These are phyloP conservation scores for Odontamblyopus rebecca DNA, from an alignment of 2,797 vertebrate species.

Conservation along the genomic window DNA sequence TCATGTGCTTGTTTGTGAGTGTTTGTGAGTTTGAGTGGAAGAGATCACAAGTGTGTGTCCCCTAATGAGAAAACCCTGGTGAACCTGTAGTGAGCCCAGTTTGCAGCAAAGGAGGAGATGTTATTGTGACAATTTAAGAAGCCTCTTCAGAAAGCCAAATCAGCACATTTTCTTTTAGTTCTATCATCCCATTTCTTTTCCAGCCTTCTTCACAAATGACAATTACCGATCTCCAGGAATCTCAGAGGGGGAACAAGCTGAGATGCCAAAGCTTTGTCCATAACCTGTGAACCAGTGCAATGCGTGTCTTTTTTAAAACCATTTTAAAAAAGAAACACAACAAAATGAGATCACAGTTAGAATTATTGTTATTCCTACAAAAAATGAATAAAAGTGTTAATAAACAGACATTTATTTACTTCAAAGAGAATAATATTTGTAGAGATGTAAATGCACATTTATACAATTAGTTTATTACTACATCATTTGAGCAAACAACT, in stretches of 20 bases:
- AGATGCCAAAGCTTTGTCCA: neutral
- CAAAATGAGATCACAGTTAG: neutral
- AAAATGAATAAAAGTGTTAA: no score
- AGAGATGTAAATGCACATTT: no score
- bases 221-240: neutral
- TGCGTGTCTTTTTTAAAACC: neutral
- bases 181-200: conserved; percentile 1
- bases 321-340: neutral
- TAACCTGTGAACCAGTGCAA: neutral
- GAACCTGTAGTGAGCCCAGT: conserved; percentile 37
- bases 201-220: neutral
- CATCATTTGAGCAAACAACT: no score
- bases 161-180: conserved; percentile 16
- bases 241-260: neutral
- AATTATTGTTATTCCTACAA: no score
- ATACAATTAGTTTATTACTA: no score
- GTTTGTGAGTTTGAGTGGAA: conserved; percentile 20
- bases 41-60: conserved; percentile 42
- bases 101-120: conserved; percentile 13
- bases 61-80: conserved; percentile 50
- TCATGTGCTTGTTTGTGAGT: conserved; percentile 11
- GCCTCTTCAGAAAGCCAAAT: conserved; percentile 32
- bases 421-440: no score
- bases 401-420: no score
- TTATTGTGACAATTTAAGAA: conserved; percentile 19